Evolutionary conservation across 2,888 invertebrate species (phyloP).

Genomic region (Nasonovia ribisnigri): DNA sequence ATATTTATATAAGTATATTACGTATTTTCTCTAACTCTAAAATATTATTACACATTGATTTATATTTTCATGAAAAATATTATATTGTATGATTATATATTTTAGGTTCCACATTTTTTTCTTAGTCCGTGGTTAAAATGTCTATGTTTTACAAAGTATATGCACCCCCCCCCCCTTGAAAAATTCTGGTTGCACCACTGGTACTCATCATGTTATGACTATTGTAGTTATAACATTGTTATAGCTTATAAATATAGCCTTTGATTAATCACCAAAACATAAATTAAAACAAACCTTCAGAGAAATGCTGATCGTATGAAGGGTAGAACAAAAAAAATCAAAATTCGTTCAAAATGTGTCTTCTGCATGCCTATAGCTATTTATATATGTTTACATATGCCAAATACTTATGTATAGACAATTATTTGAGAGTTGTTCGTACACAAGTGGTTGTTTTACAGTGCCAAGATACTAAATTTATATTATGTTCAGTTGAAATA

Average conservation of each 20-base stretch:
- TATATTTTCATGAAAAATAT: too few species aligned
- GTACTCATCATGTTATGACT: too few species aligned
- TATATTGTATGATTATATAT: too few species aligned
- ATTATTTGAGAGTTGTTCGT: neutral
- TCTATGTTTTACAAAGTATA: too few species aligned
- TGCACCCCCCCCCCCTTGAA: too few species aligned
- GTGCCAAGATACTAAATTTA: conserved; percentile 1
- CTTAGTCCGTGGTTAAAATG: too few species aligned
- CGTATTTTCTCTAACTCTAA: too few species aligned
- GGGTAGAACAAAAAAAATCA: neutral
- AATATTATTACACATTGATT: too few species aligned
- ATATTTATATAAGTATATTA: too few species aligned
- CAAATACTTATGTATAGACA: neutral
- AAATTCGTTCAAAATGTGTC: neutral
- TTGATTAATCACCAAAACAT: neutral
- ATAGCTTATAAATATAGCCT: neutral
- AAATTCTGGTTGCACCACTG: too few species aligned
- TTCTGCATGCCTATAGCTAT: neutral
- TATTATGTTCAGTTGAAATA: neutral
- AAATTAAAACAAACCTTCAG: neutral
- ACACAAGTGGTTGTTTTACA: neutral
- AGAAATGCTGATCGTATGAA: neutral
- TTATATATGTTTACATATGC: neutral
- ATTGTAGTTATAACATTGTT: neutral
- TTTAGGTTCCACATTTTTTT: too few species aligned